Conservation (phyloP, 2,797 vertebrate genomes). For the Gallirallus australis region DNA sequence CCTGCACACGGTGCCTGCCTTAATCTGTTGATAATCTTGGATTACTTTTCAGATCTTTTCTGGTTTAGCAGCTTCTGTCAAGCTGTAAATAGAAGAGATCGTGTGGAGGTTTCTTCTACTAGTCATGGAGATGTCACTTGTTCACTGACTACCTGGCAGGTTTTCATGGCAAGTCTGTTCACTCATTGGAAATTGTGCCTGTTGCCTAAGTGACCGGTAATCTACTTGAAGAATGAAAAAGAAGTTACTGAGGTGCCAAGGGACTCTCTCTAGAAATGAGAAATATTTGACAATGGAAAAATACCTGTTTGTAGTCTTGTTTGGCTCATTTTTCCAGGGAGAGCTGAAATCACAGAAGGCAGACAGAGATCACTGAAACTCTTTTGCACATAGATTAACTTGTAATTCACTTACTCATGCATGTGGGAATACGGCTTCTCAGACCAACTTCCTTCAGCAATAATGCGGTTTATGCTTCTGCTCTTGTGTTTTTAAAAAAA, state of each 20-base stretch:
- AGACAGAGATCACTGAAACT: constrained; percentile 69
- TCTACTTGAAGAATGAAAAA: background rate
- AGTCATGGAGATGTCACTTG: background rate
- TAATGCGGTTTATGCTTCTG: constrained; percentile 66
- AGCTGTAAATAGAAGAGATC: background rate
- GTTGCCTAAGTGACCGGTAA: constrained; percentile 37
- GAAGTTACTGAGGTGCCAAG: background rate
- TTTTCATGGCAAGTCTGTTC: background rate
- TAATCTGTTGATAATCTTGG: background rate
- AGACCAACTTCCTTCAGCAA: constrained; percentile 63
- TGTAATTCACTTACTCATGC: constrained; percentile 79
- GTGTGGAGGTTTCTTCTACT: background rate
- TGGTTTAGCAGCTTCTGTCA: background rate
- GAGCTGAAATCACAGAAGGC: constrained; percentile 64
- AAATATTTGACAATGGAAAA: constrained; percentile 62
- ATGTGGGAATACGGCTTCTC: constrained; percentile 70
- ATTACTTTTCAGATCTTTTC: background rate
- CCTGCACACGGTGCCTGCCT: background rate
- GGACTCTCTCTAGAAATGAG: constrained; percentile 7
- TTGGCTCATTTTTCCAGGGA: constrained; percentile 51
- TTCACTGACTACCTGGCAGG: background rate
- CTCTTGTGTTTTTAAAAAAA: constrained; percentile 77
- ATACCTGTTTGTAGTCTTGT: constrained; percentile 32
- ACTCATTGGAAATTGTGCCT: background rate
- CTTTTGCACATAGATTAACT: constrained; percentile 79